These are phyloP conservation scores for Cephalopterus ornatus DNA, from an alignment of 2,113 vertebrate species.

Conservation along the genomic window DNA sequence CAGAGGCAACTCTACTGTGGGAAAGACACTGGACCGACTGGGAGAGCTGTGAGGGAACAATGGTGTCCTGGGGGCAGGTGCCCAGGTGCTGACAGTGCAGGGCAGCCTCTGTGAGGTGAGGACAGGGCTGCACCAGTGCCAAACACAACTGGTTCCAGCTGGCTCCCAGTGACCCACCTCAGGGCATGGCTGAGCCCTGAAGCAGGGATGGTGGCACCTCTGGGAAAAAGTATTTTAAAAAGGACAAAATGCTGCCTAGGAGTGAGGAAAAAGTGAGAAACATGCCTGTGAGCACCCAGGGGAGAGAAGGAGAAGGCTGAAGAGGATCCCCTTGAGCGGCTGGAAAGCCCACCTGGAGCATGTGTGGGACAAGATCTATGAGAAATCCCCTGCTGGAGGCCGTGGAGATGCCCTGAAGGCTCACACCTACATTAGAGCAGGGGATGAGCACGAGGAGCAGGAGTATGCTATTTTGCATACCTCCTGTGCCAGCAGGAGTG, in stretches of 20 bases:
- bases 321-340: background rate
- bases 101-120: background rate
- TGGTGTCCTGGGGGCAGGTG: background rate
- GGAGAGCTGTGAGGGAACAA: background rate
- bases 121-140: background rate
- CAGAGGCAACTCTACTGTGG: background rate
- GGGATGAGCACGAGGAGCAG: background rate
- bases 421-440: background rate
- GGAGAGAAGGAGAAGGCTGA: background rate
- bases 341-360: background rate
- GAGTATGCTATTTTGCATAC: background rate
- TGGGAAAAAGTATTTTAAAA: background rate
- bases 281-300: accelerated
- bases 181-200: background rate
- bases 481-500: too few species aligned
- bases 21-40: background rate
- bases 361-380: background rate
- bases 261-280: background rate
- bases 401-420: background rate
- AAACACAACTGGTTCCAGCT: accelerated
- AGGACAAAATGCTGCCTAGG: accelerated
- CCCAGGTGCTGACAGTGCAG: background rate
- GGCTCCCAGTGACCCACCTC: background rate
- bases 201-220: background rate
- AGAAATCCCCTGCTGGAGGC: background rate